Evolutionary conservation across 1,140 invertebrate species (phyloP).

Genomic region (Hermetia illucens): DNA sequence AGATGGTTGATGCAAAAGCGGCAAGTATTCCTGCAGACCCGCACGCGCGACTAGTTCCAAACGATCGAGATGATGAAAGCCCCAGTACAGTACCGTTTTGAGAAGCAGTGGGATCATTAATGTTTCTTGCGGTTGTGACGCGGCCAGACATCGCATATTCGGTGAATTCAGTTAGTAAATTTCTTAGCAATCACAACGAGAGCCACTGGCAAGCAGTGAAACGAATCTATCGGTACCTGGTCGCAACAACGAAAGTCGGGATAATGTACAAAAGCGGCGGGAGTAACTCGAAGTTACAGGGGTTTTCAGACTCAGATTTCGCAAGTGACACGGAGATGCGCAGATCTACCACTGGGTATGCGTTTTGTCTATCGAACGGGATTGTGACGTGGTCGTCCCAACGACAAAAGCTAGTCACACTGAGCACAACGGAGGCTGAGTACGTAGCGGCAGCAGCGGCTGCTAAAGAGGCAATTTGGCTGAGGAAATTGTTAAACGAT

Average conservation of each 20-base stretch:
- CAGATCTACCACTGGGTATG: constrained; percentile 24
- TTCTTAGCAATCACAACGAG: constrained; percentile 13
- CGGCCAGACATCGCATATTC: constrained; percentile 27
- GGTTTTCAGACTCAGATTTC: constrained; percentile 29
- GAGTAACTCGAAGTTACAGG: constrained; percentile 9
- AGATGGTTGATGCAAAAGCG: constrained; percentile 21
- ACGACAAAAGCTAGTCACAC: constrained; percentile 21
- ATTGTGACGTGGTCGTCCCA: constrained; percentile 21
- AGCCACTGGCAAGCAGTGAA: constrained; percentile 20
- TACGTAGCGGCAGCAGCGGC: constrained; percentile 18
- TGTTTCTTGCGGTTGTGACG: constrained; percentile 24
- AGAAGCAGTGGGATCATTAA: constrained; percentile 23
- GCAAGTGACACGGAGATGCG: constrained; percentile 20
- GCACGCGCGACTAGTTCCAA: constrained; percentile 5
- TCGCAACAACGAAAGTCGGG: constrained; percentile 14
- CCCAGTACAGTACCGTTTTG: constrained; percentile 10
- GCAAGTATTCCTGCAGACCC: constrained; percentile 17
- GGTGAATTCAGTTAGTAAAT: constrained; percentile 18
- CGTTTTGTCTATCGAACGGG: constrained; percentile 21
- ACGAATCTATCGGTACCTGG: constrained; percentile 20
- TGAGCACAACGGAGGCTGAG: constrained; percentile 32
- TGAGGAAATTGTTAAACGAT: constrained; percentile 15
- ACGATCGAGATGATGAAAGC: constrained; percentile 7
- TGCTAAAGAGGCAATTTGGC: constrained; percentile 17
- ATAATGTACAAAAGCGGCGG: constrained; percentile 14